Conservation (phyloP, 2,888 invertebrate genomes). For the Clepsis dumicolana region DNA sequence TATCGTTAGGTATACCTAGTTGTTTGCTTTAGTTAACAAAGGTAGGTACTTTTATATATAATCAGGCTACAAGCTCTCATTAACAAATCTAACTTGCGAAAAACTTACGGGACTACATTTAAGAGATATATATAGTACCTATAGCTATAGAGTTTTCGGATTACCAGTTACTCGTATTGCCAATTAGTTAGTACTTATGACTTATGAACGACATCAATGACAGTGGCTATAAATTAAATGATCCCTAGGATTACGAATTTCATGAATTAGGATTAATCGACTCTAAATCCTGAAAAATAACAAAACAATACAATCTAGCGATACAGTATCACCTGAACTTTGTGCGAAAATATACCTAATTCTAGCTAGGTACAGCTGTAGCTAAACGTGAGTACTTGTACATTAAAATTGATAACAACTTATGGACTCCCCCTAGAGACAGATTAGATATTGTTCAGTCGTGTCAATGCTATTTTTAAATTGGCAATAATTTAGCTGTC, state of each 20-base stretch:
- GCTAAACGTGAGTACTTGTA: not conserved
- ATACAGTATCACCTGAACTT: slow-evolving; percentile 21
- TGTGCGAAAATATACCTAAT: slow-evolving; percentile 4
- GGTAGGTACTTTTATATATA: no score
- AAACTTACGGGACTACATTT: no score
- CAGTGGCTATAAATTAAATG: not conserved
- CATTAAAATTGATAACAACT: not conserved
- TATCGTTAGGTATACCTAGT: no score
- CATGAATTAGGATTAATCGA: slow-evolving; percentile 6
- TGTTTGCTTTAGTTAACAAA: no score
- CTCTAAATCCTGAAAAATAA: slow-evolving; percentile 7
- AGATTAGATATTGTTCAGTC: slow-evolving; percentile 8
- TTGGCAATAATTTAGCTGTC: no score
- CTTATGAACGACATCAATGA: not conserved
- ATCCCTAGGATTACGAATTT: slow-evolving; percentile 1
- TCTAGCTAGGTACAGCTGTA: not conserved
- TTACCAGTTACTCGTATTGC: no score
- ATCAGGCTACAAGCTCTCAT: no score
- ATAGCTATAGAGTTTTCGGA: no score
- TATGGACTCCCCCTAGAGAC: slow-evolving; percentile 3
- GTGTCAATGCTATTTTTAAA: no score
- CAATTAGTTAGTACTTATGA: not conserved
- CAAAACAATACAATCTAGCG: slow-evolving; percentile 3
- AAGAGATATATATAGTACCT: no score
- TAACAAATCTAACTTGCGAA: no score